Evolutionary conservation across 2,888 invertebrate species (phyloP).

Genomic region (Endotricha flammealis): DNA sequence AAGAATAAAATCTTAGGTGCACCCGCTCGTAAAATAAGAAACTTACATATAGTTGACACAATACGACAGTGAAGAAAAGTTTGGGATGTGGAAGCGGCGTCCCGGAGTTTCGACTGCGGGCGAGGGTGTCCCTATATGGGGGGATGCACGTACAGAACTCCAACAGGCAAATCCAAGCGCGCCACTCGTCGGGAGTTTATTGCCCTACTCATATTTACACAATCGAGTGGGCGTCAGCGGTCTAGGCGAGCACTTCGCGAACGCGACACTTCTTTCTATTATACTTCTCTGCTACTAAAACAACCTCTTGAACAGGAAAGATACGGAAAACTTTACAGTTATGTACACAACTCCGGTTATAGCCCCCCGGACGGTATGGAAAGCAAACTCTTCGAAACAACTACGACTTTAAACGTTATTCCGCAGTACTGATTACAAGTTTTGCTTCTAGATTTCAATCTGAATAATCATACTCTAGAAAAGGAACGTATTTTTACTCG

Average conservation of each 20-base stretch:
- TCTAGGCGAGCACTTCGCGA: slow-evolving; percentile 31
- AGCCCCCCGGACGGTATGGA: too few species aligned
- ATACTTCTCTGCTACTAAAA: not conserved
- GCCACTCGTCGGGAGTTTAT: slow-evolving; percentile 62
- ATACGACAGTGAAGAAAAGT: slow-evolving; percentile 52
- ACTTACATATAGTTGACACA: slow-evolving; percentile 43
- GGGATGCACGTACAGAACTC: slow-evolving; percentile 63
- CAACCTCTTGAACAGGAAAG: not conserved
- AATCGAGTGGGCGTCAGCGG: slow-evolving; percentile 60
- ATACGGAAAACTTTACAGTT: slow-evolving; percentile 17
- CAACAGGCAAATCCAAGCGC: slow-evolving; percentile 64
- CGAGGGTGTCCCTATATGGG: slow-evolving; percentile 30
- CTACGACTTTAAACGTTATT: too few species aligned
- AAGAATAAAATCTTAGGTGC: too few species aligned
- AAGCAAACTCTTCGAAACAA: too few species aligned
- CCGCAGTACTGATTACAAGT: too few species aligned
- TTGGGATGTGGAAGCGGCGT: slow-evolving; percentile 44
- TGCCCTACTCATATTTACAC: slow-evolving; percentile 72
- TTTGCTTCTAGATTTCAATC: too few species aligned
- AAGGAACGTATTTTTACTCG: too few species aligned
- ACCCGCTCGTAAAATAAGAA: slow-evolving; percentile 47
- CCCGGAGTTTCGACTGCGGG: slow-evolving; percentile 25
- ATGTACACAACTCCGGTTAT: too few species aligned
- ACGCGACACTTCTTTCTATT: not conserved
- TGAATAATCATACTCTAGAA: too few species aligned